phyloP scores from a whole-genome alignment of 2,797 vertebrate genomes.

The Phataginus tricuspis region DNA sequence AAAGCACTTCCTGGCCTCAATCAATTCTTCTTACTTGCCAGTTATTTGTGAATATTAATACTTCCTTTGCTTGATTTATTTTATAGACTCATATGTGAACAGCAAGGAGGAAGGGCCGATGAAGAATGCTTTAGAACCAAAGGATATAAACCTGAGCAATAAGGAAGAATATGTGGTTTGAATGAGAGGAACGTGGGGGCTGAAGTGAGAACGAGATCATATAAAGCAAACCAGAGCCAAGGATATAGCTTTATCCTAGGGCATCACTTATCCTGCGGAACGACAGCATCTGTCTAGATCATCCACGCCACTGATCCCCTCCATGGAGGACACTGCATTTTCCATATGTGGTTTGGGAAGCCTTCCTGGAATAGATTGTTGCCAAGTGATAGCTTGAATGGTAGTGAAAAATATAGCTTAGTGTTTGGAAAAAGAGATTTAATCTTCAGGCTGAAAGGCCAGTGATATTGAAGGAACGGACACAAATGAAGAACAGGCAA shows the following conservation, averaged over 20 bases:
- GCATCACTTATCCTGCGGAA: neutral
- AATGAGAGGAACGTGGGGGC: neutral
- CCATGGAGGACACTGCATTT: neutral
- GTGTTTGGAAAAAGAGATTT: slow-evolving; percentile 2
- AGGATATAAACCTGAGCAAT: neutral
- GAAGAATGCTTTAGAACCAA: neutral
- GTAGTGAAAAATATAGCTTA: neutral
- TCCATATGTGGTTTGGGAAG: slow-evolving; percentile 9
- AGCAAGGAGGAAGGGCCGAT: neutral
- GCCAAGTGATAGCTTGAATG: neutral
- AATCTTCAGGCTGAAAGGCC: neutral
- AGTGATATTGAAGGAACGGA: neutral
- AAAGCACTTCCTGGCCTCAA: neutral
- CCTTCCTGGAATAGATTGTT: slow-evolving; percentile 12
- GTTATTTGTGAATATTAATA: slow-evolving; percentile 46
- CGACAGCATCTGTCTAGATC: slow-evolving; percentile 26
- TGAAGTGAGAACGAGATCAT: slow-evolving; percentile 32
- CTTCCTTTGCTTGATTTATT: neutral
- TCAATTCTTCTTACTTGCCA: slow-evolving; percentile 34
- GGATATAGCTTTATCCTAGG: neutral
- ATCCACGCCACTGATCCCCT: neutral
- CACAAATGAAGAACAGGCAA: neutral
- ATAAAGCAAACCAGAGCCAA: neutral
- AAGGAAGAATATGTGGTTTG: slow-evolving; percentile 7
- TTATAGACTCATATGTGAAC: neutral